Conservation (phyloP, 2,797 vertebrate species). For the Myoxocephalus aenaeus region DNA sequence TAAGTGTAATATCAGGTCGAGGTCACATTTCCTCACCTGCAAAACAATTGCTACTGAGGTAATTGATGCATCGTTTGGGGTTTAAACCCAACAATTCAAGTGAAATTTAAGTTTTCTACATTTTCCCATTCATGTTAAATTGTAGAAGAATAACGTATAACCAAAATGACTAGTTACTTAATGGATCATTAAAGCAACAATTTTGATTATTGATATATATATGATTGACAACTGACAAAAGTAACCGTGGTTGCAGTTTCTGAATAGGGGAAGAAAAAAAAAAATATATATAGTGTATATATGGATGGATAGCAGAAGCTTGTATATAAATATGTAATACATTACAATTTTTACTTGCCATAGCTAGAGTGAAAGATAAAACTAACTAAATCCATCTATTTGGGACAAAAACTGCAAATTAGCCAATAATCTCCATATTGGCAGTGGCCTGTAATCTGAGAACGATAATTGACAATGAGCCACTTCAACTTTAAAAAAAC, state of each 20-base stretch:
- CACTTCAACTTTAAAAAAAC: slow-evolving; percentile 18
- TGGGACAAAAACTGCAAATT: neutral
- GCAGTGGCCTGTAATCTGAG: neutral
- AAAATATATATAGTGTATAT: neutral
- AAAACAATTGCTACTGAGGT: neutral
- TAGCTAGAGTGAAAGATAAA: too few relatives aligned
- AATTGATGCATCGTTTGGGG: slow-evolving; percentile 8
- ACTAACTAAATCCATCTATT: neutral
- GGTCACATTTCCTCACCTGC: neutral
- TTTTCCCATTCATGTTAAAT: neutral
- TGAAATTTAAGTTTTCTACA: neutral
- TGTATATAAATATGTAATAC: neutral
- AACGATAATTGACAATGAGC: slow-evolving; percentile 10
- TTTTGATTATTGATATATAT: neutral
- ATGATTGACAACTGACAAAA: neutral
- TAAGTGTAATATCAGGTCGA: slow-evolving; percentile 19
- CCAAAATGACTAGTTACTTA: neutral
- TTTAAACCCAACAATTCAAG: slow-evolving; percentile 2
- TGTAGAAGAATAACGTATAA: neutral
- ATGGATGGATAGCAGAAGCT: neutral
- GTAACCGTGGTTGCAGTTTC: neutral
- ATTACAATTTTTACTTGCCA: neutral
- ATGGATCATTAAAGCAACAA: neutral
- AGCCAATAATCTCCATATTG: neutral
- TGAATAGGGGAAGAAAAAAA: too few relatives aligned